Base-by-base conservation (phyloP, 92 coral and sea anemone species). In the Zoanthus sansibaricus region DNA sequence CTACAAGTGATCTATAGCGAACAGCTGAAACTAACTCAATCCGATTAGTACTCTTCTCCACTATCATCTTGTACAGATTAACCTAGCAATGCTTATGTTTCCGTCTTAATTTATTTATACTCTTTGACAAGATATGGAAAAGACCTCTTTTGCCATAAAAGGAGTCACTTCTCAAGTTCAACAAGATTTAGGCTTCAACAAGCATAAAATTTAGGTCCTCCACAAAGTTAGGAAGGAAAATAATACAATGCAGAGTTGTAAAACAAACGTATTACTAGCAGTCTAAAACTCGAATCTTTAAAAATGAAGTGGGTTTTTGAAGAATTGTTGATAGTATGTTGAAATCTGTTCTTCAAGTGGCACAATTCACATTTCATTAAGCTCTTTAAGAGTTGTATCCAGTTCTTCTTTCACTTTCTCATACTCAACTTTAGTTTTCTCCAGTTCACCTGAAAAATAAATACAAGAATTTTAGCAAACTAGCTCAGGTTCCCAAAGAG, bases 331-430 rank as follows among this genome's bases (percentile, higher is more conserved):
- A 37, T 37, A 37, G 2, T 37, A 37, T 37, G 25, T 25, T 25
- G 42, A 37, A 37, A 56, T 58, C 51, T 78, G 45, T 72, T 33
- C 69, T 25, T 45, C 67, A 9, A 7, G 44, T 16, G 45, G 18
- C 73, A 80, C n/a, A 44, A 80, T 49, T 92, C 93, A 97, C 98
- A 97, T 89, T 86, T 97, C 99, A 46, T 78, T 93, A 77, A 97
- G 88, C 84, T 97, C 99, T 49, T 90, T 90, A 88, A 97, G 91
- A 55, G 99, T 97, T 17, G 76, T 11, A 16, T 97, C 99, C 8
- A 97, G 95, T 77, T 97, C 99, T 3, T 87, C 89, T 71, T 97
- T 95, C 8, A 94, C 98, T 70, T 91, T 88, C 15, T 79, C 87
- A 72, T 95, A 97, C n/a, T 95, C 95, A 4, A 68, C 72, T 93